phyloP scores from a whole-genome alignment of 1,140 invertebrate genomes.

The Eumeta japonica region DNA sequence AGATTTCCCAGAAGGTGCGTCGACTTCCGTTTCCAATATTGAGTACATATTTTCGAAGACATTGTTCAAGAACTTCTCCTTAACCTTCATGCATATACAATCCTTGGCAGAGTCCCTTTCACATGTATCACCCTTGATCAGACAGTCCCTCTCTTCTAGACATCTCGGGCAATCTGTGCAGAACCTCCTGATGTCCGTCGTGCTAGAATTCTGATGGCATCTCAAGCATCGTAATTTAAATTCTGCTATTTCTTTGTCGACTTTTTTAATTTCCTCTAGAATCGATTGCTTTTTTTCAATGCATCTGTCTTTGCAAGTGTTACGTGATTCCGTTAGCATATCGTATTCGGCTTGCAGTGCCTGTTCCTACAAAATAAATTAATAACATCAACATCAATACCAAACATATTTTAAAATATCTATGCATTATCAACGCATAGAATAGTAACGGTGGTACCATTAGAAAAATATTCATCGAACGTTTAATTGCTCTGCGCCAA shows the following conservation, averaged over 20 bases:
- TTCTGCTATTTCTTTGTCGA: slow-evolving; percentile 25
- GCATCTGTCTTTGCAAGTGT: slow-evolving; percentile 34
- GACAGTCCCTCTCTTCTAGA: slow-evolving; percentile 26
- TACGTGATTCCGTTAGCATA: slow-evolving; percentile 23
- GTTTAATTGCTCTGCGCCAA: too few relatives aligned
- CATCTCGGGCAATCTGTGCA: slow-evolving; percentile 45
- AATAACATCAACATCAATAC: too few relatives aligned
- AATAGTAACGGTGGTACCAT: too few relatives aligned
- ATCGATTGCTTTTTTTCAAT: slow-evolving; percentile 24
- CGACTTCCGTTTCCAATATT: slow-evolving; percentile 30
- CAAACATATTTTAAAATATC: too few relatives aligned
- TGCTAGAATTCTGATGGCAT: slow-evolving; percentile 35
- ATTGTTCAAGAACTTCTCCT: slow-evolving; percentile 41
- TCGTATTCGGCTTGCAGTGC: slow-evolving; percentile 29
- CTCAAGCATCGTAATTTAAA: slow-evolving; percentile 25
- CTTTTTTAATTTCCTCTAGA: slow-evolving; percentile 25
- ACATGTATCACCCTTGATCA: slow-evolving; percentile 24
- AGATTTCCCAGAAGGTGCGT: slow-evolving; percentile 24
- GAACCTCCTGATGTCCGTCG: slow-evolving; percentile 24
- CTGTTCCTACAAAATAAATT: slow-evolving; percentile 24
- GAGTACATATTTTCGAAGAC: slow-evolving; percentile 49
- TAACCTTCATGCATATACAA: slow-evolving; percentile 38
- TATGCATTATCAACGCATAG: too few relatives aligned
- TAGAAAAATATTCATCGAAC: too few relatives aligned
- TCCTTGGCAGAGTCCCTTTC: slow-evolving; percentile 20